Evolutionary conservation across 2,797 vertebrate species (phyloP), one percentile per base, ranked within the genome.

Genomic region (Hemitrygon akajei): DNA sequence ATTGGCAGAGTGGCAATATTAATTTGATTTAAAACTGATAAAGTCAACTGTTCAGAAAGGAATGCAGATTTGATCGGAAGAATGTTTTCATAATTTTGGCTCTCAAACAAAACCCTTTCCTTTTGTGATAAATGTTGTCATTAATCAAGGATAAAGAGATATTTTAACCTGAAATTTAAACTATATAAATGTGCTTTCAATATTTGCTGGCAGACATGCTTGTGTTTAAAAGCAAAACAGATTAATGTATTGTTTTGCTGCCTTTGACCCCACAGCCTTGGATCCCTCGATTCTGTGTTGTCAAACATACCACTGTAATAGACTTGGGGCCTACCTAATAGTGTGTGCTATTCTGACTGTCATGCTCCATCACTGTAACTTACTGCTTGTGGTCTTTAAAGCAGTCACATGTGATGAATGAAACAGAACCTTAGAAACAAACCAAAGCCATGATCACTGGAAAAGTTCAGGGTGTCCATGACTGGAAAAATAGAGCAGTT

Each of bases 221-320:
- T 95, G 94, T 96, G 96, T 95, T 96, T 96, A 94, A 95, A 95
- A 97, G 96, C 96, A 96, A 96, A 97, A 96, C 96, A 97, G 96
- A 97, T 97, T 97, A 97, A 97, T 97, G 97, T 97, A 97, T 97
- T 97, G 97, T 97, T 98, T 97, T 97, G 96, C 96, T 97, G 97
- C 97, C 97, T 98, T 97, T 97, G 97, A 97, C 97, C 97, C 96
- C 96, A 95, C 97, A 97, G 97, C 97, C 97, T 97, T 97, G 97
- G 97, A 96, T 96, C 96, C 97, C 97, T 97, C 97, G 96, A 97
- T 97, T 97, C 97, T 97, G 94, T 97, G 97, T 97, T 96, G 96
- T 97, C 96, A 96, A 96, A 97, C 97, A 97, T 96, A 97, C 96
- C 96, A 94, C 96, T 96, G 96, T 97, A 97, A 97, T 97, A 97